Base-by-base conservation (phyloP, 2,113 vertebrate species). In the Nerophis ophidion region DNA sequence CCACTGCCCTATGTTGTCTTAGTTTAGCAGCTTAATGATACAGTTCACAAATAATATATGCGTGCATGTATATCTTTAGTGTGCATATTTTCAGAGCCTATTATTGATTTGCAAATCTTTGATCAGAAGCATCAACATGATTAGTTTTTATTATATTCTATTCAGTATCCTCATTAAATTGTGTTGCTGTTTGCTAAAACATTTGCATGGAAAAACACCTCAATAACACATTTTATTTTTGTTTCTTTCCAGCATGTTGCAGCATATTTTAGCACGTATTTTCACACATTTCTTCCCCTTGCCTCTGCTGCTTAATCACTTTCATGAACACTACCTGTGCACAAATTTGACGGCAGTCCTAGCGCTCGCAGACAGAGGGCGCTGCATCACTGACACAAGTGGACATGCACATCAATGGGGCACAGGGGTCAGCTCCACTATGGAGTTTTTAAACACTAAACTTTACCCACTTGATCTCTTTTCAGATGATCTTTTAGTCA, bases 331-430 rank as follows among this genome's bases (percentile, higher is more conserved):
- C 4, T 26, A 3, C 26, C 26, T 26, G 26, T 26, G 26, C 26
- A 26, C 26, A 26, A 26, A 26, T 26, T 26, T 26, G 26, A 26
- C 26, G 26, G 83, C 68, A 81, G 63, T 78, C 34, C 67, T 17
- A 0, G 11, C 57, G 42, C 16, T 13, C 14, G 61, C 80, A 81
- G 83, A 88, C 83, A 88, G 86, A 81, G 82, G 83, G 84, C 75
- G 71, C 84, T 83, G 51, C 54, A 48, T 74, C 70, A 76, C 84
- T 81, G 69, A 53, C 7, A 38, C 77, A 69, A 8, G 40, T 65
- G 63, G 70, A 75, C 68, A 59, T 26, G 36, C 57, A 58, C 11
- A 40, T 60, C 47, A 16, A 16, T 19, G 45, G 55, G 5, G 15
- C 48, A 52, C 33, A 48, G 40, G 46, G 53, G 56, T 17, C 49